These are phyloP conservation scores for Nycteola revayana DNA, from an alignment of 2,888 invertebrate species.

Conservation along the genomic window DNA sequence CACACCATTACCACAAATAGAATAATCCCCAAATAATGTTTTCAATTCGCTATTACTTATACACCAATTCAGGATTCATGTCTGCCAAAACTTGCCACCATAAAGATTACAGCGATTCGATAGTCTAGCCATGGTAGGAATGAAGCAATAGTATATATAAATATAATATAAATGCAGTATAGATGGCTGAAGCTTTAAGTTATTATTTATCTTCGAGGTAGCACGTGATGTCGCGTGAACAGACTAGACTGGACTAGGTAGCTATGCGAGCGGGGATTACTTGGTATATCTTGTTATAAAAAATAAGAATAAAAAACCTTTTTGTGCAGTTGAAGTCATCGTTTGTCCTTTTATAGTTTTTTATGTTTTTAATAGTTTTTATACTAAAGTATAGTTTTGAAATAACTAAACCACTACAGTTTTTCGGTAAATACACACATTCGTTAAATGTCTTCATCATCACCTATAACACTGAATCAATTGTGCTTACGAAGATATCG, in stretches of 20 bases:
- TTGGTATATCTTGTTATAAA: too few relatives aligned
- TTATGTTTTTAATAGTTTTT: too few relatives aligned
- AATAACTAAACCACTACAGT: background rate
- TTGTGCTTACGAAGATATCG: background rate
- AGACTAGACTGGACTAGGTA: conserved; percentile 37
- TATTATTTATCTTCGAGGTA: conserved; percentile 37
- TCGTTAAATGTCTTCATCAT: background rate
- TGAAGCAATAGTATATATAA: conserved; percentile 39
- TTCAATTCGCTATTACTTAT: too few relatives aligned
- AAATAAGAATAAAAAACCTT: too few relatives aligned
- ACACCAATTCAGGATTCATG: too few relatives aligned
- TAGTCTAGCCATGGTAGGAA: conserved; percentile 28
- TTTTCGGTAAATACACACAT: background rate
- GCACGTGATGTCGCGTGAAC: conserved; percentile 60
- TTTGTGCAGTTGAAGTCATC: too few relatives aligned
- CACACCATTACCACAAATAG: too few relatives aligned
- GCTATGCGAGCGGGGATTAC: conserved; percentile 29
- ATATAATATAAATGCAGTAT: conserved; percentile 50
- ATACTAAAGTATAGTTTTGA: background rate
- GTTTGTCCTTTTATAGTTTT: too few relatives aligned
- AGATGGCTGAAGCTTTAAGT: conserved; percentile 34
- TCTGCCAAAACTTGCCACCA: conserved; percentile 16
- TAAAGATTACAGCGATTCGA: conserved; percentile 15
- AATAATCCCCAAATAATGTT: too few relatives aligned
- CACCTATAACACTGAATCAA: background rate